Percentiles rank a stretch among this genome's conserved stretches.
These are phyloP conservation scores for Antrozous pallidus DNA, from an alignment of 2,797 vertebrate genomes.

Conservation along the genomic window DNA sequence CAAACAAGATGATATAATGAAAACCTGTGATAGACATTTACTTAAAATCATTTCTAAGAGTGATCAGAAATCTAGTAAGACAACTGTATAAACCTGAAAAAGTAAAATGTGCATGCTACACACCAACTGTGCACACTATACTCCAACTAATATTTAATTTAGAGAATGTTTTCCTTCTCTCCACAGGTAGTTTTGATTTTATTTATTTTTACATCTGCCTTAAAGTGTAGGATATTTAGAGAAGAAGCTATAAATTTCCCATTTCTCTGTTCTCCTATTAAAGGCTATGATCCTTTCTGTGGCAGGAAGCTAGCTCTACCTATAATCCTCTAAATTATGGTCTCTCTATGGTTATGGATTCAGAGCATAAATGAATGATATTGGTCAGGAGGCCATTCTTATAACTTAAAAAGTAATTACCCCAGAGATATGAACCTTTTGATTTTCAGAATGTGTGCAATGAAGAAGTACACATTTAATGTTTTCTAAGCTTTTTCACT, in stretches of 20 bases:
- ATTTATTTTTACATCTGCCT: neutral
- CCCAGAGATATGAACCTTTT: neutral
- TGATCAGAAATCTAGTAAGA: neutral
- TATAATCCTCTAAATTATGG: neutral
- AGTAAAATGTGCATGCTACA: neutral
- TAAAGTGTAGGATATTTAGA: neutral
- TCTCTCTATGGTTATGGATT: neutral
- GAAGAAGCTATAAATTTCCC: neutral
- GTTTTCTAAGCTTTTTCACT: slow-evolving; percentile 24
- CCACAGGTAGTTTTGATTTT: neutral
- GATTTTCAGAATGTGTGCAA: neutral
- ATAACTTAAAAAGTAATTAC: neutral
- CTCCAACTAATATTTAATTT: neutral
- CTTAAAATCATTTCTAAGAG: slow-evolving; percentile 9
- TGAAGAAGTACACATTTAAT: neutral
- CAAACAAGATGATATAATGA: neutral
- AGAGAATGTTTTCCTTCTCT: neutral
- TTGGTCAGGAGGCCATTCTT: neutral
- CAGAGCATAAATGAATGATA: neutral
- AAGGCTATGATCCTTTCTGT: neutral
- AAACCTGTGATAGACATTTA: neutral
- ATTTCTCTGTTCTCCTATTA: neutral
- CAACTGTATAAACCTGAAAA: neutral
- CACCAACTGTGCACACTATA: neutral
- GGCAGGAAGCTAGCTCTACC: neutral